Percentiles rank a stretch among this genome's conserved stretches.
phyloP scores from a whole-genome alignment of 2,113 vertebrate genomes.

The Proteles cristata region DNA sequence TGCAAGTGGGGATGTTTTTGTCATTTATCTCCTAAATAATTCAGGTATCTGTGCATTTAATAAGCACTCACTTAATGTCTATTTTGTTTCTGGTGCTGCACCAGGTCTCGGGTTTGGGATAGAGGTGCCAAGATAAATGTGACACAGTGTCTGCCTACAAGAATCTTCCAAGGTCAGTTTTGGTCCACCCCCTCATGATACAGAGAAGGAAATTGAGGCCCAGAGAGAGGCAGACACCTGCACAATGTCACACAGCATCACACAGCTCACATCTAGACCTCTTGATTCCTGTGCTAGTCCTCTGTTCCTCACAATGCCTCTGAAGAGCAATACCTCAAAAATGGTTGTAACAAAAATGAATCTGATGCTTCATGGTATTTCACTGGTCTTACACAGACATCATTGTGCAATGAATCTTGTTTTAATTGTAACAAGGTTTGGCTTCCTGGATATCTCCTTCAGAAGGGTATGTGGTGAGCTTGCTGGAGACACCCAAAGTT shows the following conservation, averaged over 20 bases:
- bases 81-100: neutral
- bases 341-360: neutral
- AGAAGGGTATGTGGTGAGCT: neutral
- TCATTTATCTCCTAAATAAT: constrained; percentile 12
- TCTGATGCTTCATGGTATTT: neutral
- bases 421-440: constrained; percentile 25
- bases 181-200: neutral
- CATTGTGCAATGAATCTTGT: neutral
- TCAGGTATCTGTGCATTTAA: neutral
- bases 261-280: neutral
- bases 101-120: neutral
- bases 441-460: constrained; percentile 57
- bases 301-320: neutral
- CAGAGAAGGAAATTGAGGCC: constrained; percentile 29
- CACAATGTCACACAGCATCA: neutral
- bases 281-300: neutral
- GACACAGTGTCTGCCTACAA: neutral
- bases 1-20: neutral
- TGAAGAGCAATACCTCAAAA: neutral
- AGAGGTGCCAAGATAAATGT: neutral
- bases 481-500: constrained; percentile 40
- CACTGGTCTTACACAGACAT: neutral
- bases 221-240: neutral
- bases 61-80: neutral
- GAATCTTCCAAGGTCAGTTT: neutral